Evolutionary conservation across 2,888 invertebrate genomes (phyloP), one percentile per base, ranked within the genome.

Genomic region (Petrolisthes cinctipes): DNA sequence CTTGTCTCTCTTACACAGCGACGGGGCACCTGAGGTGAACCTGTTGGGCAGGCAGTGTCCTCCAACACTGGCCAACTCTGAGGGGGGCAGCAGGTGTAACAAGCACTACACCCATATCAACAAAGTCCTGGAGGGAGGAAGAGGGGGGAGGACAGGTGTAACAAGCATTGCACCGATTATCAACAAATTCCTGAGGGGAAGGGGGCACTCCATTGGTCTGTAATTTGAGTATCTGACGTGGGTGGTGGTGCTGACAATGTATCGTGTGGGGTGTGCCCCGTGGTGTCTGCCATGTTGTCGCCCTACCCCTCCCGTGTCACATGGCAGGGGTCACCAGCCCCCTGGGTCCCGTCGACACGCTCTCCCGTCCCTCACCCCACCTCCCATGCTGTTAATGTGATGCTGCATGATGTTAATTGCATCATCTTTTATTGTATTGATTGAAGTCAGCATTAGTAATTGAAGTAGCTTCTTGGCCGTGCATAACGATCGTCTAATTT

Each of bases 271-370:
- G 82, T 86, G 89, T 86, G 86, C 85, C 86, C 86, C 82, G 57
- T 57, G 56, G 86, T 20, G 82, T 57, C 54, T 73, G 75, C 86
- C 83, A 82, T 84, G 82, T 85, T 82, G 79, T 82, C 85, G 80
- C 82, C 85, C 71, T 84, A 76, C 73, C 83, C 85, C 75, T 89
- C 73, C 79, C 86, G 85, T 89, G 90, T 87, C 90, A 86, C 82
- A 86, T 85, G 82, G 85, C 83, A 17, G 87, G 68, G 85, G 85
- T 88, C 86, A 84, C 88, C 88, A 57, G 82, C 86, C 85, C 88
- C 83, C 85, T 82, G 86, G 79, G 79, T 78, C 82, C 68, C 56
- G 76, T 71, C 78, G 75, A 78, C 86, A 80, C 66, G 57, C 76
- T 23, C 68, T 61, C 78, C 86, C 80, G 82, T 85, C 83, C 53